Conservation (phyloP, 2,113 vertebrate species). For the Eublepharis macularius region DNA sequence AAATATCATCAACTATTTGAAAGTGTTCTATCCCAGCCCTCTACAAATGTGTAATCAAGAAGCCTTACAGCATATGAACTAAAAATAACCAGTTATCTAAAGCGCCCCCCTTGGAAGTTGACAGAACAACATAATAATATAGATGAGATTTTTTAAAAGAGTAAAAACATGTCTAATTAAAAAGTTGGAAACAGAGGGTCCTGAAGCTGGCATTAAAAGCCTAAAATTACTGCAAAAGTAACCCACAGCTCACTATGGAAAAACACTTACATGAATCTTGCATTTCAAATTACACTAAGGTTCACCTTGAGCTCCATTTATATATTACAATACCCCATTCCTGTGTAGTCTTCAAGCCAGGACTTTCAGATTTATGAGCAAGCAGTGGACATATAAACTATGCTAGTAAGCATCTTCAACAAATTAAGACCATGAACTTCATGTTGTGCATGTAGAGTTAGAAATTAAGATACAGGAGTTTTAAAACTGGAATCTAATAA, state of each 20-base stretch:
- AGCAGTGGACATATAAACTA: not conserved
- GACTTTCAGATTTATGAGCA: not conserved
- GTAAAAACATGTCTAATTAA: too few species aligned
- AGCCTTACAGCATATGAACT: too few species aligned
- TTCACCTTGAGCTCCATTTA: not conserved
- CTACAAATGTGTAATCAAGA: too few species aligned
- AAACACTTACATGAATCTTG: not conserved
- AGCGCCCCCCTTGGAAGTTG: too few species aligned
- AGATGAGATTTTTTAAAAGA: too few species aligned
- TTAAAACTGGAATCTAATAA: slow-evolving; percentile 8
- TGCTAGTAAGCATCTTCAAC: not conserved
- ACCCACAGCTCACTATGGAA: not conserved
- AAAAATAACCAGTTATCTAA: too few species aligned
- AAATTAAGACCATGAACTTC: not conserved
- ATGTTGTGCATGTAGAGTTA: not conserved
- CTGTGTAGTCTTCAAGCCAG: not conserved
- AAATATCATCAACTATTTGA: too few species aligned
- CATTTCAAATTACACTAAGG: not conserved
- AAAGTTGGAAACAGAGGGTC: too few species aligned
- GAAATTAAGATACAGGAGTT: not conserved
- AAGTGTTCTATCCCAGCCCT: too few species aligned
- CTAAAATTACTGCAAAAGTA: too few species aligned
- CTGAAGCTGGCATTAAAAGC: too few species aligned
- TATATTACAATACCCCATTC: not conserved
- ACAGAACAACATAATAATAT: too few species aligned